These are phyloP conservation scores for Petromus typicus DNA, from an alignment of 2,113 vertebrate species.

Conservation along the genomic window DNA sequence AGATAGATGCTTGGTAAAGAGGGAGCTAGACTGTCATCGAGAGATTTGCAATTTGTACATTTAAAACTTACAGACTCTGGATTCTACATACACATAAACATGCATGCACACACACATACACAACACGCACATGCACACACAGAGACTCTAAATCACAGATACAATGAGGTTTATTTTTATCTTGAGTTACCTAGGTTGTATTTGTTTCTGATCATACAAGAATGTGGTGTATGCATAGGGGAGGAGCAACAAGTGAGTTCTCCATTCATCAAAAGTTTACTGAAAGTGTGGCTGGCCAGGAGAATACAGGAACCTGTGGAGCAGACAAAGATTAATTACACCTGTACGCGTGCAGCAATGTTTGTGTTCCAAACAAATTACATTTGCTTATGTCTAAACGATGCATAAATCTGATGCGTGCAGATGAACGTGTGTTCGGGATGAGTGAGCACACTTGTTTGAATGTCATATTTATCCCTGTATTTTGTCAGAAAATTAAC, in stretches of 20 bases:
- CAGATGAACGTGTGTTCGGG: constrained; percentile 96
- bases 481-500: constrained; percentile 99
- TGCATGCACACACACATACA: neutral
- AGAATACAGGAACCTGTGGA: constrained; percentile 86
- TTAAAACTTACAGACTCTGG: neutral
- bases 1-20: no score
- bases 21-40: no score
- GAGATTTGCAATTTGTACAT: neutral
- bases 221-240: neutral
- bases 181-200: neutral
- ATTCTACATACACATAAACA: no score
- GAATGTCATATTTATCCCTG: constrained; percentile 99
- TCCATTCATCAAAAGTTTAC: constrained; percentile 87
- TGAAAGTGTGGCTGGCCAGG: constrained; percentile 81
- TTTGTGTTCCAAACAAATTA: constrained; percentile 94
- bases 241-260: constrained; percentile 83
- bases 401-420: constrained; percentile 94
- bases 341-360: constrained; percentile 89
- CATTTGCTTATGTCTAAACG: constrained; percentile 94
- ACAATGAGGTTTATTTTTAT: constrained; percentile 14
- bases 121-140: no score
- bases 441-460: constrained; percentile 99
- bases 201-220: constrained; percentile 7
- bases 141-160: neutral
- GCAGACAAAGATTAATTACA: constrained; percentile 92